These are phyloP conservation scores for Psittacus erithacus DNA, from an alignment of 2,113 vertebrate genomes.

Conservation along the genomic window DNA sequence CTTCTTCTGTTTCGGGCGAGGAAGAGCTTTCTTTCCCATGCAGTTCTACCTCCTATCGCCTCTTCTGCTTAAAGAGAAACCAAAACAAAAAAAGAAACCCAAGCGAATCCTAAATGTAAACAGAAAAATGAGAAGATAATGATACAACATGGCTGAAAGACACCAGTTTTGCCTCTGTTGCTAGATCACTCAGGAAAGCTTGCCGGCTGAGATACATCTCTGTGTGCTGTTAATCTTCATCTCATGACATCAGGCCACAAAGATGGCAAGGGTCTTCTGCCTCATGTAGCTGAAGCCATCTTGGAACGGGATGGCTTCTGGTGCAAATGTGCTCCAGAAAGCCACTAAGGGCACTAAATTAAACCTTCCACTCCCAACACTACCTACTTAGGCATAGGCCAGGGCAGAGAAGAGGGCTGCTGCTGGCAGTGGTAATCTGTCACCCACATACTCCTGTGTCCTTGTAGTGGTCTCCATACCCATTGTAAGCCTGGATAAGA, in stretches of 20 bases:
- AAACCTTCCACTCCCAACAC: background rate
- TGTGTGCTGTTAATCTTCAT: background rate
- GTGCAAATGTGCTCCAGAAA: background rate
- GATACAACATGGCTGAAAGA: background rate
- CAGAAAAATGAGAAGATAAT: background rate
- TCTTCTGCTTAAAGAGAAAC: background rate
- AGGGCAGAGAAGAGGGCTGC: background rate
- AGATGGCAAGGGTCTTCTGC: background rate
- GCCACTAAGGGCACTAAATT: background rate
- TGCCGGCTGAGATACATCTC: background rate
- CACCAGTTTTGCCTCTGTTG: fast-evolving
- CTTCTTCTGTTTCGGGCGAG: background rate
- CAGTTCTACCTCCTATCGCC: background rate
- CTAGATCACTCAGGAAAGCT: background rate
- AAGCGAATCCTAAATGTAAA: background rate
- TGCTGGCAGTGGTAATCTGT: background rate
- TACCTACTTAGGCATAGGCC: background rate
- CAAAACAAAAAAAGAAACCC: background rate
- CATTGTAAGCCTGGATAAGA: background rate
- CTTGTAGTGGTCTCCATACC: background rate
- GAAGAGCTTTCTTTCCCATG: background rate
- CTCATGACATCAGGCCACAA: background rate
- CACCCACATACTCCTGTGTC: background rate
- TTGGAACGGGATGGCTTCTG: background rate
- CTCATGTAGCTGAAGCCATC: fast-evolving